phyloP scores from a whole-genome alignment of 1,140 invertebrate genomes.

The Mamestra configurata region DNA sequence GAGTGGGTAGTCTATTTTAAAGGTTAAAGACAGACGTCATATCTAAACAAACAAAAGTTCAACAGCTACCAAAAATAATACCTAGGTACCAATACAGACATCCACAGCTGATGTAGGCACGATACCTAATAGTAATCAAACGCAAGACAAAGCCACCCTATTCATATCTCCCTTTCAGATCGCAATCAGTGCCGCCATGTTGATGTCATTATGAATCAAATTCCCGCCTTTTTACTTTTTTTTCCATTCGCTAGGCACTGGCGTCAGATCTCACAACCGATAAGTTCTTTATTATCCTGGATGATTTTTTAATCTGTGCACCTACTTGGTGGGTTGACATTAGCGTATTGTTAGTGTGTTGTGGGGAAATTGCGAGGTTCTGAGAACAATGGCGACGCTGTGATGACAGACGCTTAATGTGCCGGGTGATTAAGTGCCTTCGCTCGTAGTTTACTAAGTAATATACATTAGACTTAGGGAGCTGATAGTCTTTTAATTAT shows the following conservation, averaged over 20 bases:
- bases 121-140: slow-evolving; percentile 74
- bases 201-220: slow-evolving; percentile 85
- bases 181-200: slow-evolving; percentile 85
- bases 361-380: slow-evolving; percentile 61
- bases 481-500: slow-evolving; percentile 33
- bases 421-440: slow-evolving; percentile 27
- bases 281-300: slow-evolving; percentile 86
- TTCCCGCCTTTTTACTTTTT: slow-evolving; percentile 85
- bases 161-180: slow-evolving; percentile 80
- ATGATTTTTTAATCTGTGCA: slow-evolving; percentile 85
- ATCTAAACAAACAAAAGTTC: too few species aligned
- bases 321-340: slow-evolving; percentile 66
- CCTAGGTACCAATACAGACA: too few species aligned
- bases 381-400: slow-evolving; percentile 64
- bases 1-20: too few species aligned
- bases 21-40: too few species aligned
- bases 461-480: not conserved
- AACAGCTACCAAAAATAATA: too few species aligned
- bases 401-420: slow-evolving; percentile 43
- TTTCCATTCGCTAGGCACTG: slow-evolving; percentile 85
- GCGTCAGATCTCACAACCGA: slow-evolving; percentile 85
- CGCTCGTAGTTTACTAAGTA: slow-evolving; percentile 3
- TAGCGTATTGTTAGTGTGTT: slow-evolving; percentile 67
- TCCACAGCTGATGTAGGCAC: too few species aligned
- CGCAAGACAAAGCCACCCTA: slow-evolving; percentile 82